Evolutionary conservation across 2,888 invertebrate species (phyloP), one percentile per base, ranked within the genome.

Genomic region (Eupithecia abbreviata): DNA sequence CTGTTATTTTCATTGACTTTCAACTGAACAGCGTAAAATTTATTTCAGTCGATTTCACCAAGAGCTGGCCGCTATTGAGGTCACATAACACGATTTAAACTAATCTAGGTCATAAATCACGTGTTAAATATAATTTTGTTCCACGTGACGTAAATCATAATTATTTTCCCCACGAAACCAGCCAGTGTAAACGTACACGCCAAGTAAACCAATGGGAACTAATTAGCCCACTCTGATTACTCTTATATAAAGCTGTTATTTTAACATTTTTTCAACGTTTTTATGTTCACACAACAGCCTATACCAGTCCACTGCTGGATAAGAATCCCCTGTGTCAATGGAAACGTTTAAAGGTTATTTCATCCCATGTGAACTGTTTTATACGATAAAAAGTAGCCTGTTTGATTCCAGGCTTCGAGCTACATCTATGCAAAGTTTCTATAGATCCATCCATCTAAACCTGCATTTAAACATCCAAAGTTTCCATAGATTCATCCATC

Each of bases 221-320:
- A 86, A 86, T 87, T 87, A 85, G 42, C 47, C 58, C 30, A 45
- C 67, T n/a, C n/a, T 62, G 62, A 12, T 45, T 47, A 68, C 73
- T 30, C 47, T 74, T 65, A 67, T 49, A 74, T 43, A 51, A 42
- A 10, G 66, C 9, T 30, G 12, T 43, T 51, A 15, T 66, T 49
- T n/a, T 15, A 51, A 51, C n/a, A n/a, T 51, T 15, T 51, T 13
- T 49, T 30, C 30, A 30, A 30, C 30, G 30, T 30, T 30, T 30
- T 30, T 30, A 30, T 30, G 30, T 30, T 30, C 30, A 30, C 30
- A 30, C 30, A 30, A 30, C 30, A 30, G 30, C 30, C 30, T 30
- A 30, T 30, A 30, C 30, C 30, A 30, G 30, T 30, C 30, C 30
- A 30, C 30, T 30, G 30, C 30, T 30, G 30, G 30, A 30, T 30